Conservation (phyloP, 1,140 invertebrate genomes). For the Trichonephila inaurata region DNA sequence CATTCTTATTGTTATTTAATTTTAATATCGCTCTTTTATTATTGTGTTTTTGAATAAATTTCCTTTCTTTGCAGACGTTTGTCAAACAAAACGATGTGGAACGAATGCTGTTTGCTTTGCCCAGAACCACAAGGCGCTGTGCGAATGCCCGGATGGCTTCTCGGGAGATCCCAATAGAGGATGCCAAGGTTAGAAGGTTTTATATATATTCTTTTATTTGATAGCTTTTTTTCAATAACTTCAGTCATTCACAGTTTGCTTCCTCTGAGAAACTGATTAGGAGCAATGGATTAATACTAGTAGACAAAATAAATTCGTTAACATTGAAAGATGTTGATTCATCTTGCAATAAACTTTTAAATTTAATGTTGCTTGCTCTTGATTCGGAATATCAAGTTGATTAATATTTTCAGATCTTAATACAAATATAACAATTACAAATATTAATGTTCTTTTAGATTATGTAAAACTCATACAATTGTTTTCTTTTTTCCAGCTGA, state of each 20-base stretch:
- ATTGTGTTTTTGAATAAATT: conserved; percentile 11
- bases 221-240: background rate
- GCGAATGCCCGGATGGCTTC: conserved; percentile 89
- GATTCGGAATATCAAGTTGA: too few relatives aligned
- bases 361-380: too few relatives aligned
- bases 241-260: too few relatives aligned
- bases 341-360: too few relatives aligned
- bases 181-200: conserved; percentile 81
- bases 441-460: background rate
- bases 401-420: background rate
- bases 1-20: too few relatives aligned
- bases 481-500: conserved; percentile 64
- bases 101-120: conserved; percentile 90
- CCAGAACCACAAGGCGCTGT: conserved; percentile 87
- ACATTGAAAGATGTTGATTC: too few relatives aligned
- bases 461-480: background rate
- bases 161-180: conserved; percentile 86
- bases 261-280: too few relatives aligned
- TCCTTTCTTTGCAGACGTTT: conserved; percentile 85
- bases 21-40: background rate
- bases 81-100: conserved; percentile 87
- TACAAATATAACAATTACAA: background rate
- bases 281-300: too few relatives aligned
- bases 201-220: background rate
- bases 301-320: too few relatives aligned